A percentile compares a stretch with the other conserved stretches of the same genome.
phyloP scores from a whole-genome alignment of 2,888 invertebrate genomes.

The Conistra vaccinii region DNA sequence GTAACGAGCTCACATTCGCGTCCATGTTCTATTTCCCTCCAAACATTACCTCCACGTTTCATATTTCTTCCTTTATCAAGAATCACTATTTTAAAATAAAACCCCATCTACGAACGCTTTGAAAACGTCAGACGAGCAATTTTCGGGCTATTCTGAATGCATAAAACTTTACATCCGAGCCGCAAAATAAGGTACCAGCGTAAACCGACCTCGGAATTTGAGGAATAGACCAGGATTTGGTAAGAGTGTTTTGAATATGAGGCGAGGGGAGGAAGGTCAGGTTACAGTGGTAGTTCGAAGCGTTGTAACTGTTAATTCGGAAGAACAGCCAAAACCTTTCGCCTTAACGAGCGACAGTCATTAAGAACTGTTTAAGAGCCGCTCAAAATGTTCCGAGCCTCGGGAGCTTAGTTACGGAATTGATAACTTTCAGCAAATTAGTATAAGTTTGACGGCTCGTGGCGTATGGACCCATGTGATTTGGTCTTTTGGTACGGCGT shows the following conservation, averaged over 20 bases:
- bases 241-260: slow-evolving; percentile 32
- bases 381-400: slow-evolving; percentile 72
- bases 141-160: slow-evolving; percentile 86
- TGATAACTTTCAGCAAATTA: slow-evolving; percentile 69
- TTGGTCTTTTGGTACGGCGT: not conserved
- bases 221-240: slow-evolving; percentile 21
- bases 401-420: slow-evolving; percentile 71
- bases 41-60: slow-evolving; percentile 61
- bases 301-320: slow-evolving; percentile 85
- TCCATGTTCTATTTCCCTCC: slow-evolving; percentile 54
- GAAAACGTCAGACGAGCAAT: slow-evolving; percentile 85
- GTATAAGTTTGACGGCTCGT: slow-evolving; percentile 39
- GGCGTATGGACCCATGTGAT: slow-evolving; percentile 3
- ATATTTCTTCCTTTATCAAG: slow-evolving; percentile 67
- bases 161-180: slow-evolving; percentile 85
- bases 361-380: slow-evolving; percentile 84
- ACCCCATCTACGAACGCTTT: slow-evolving; percentile 76
- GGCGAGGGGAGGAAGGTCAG: slow-evolving; percentile 63
- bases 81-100: slow-evolving; percentile 69
- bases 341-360: slow-evolving; percentile 84
- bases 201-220: slow-evolving; percentile 66
- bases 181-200: slow-evolving; percentile 75
- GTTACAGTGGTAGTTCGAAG: slow-evolving; percentile 66
- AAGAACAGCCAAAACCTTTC: slow-evolving; percentile 87
- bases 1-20: slow-evolving; percentile 51